Evolutionary conservation across 2,113 vertebrate species (phyloP).

Genomic region (Microcebus murinus): DNA sequence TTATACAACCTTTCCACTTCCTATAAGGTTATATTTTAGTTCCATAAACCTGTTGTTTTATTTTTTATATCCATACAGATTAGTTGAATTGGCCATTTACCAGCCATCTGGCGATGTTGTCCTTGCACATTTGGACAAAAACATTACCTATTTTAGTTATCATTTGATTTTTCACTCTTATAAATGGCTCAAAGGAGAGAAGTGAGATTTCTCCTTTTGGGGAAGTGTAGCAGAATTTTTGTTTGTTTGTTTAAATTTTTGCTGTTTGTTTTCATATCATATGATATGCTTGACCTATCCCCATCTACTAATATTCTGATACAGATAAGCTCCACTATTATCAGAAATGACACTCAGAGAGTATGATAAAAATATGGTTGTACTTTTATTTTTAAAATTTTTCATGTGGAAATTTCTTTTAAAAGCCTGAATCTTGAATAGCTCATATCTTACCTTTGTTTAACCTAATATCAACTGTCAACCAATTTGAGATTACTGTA

Average conservation of each 20-base stretch:
- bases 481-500: background rate
- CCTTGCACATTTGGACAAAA: background rate
- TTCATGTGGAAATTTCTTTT: background rate
- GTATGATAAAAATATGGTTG: background rate
- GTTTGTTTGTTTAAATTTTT: background rate
- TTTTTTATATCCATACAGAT: background rate
- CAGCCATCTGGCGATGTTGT: background rate
- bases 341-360: background rate
- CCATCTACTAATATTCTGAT: background rate
- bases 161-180: slow-evolving; percentile 4
- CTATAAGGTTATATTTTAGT: background rate
- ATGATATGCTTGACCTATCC: too few relatives aligned
- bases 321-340: accelerated
- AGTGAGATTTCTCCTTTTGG: background rate
- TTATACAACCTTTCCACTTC: background rate
- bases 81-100: background rate
- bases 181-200: background rate
- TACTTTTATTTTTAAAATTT: background rate
- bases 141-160: background rate
- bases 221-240: background rate
- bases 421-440: background rate
- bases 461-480: background rate
- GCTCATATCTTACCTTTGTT: background rate
- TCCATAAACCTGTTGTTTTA: background rate
- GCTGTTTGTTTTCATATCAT: background rate